phyloP scores from a whole-genome alignment of 2,797 vertebrate species.

The Phoxinus dragarum region DNA sequence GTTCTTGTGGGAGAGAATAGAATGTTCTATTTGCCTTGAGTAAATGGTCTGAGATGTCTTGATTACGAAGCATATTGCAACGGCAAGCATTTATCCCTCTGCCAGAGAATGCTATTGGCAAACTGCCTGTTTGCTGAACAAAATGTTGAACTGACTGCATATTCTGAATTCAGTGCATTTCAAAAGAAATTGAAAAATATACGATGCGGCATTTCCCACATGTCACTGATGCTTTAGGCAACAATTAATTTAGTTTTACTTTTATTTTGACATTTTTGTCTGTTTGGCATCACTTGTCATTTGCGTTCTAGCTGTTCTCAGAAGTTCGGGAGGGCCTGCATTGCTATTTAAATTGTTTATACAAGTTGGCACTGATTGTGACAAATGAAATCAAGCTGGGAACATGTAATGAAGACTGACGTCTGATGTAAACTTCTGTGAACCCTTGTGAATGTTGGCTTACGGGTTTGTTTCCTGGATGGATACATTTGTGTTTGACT shows the following conservation, averaged over 20 bases:
- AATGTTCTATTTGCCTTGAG: constrained; percentile 20
- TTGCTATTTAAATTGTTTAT: neutral
- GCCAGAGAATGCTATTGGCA: constrained; percentile 32
- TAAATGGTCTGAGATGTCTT: constrained; percentile 11
- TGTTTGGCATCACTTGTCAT: neutral
- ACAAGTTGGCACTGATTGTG: constrained; percentile 23
- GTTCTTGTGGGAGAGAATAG: constrained; percentile 38
- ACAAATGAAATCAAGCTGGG: constrained; percentile 31
- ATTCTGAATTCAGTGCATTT: neutral
- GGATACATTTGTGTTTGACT: neutral
- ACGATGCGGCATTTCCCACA: neutral
- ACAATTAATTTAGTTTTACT: neutral
- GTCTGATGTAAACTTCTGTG: constrained; percentile 21
- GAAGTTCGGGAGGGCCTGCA: neutral
- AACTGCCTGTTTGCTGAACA: constrained; percentile 9
- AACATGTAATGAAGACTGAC: constrained; percentile 32
- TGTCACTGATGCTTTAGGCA: neutral
- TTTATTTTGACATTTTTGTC: neutral
- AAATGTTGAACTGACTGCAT: neutral
- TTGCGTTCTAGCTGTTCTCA: neutral
- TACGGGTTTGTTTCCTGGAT: constrained; percentile 4
- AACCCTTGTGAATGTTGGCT: neutral
- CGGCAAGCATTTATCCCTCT: neutral
- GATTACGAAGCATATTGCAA: constrained; percentile 35
- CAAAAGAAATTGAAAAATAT: neutral